Evolutionary conservation across 1,140 invertebrate genomes (phyloP), one percentile per base, ranked within the genome.

Genomic region (Asbolus verrucosus): DNA sequence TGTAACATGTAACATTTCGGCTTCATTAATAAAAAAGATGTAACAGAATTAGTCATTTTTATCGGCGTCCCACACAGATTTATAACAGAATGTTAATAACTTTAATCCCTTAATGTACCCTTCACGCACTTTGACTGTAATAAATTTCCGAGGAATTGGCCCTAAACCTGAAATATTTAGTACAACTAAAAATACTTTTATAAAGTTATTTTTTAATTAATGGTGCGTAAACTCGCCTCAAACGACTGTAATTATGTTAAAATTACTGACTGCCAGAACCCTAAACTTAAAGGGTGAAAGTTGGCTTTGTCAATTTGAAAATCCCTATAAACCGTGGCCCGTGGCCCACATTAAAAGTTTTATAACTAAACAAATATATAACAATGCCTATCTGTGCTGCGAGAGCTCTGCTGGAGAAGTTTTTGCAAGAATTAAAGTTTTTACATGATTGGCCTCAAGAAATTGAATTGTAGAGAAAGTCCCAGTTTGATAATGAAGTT

Each of bases 21-120:
- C 9, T 21, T 21, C 6, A 50, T 21, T 50, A 21, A 41, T 41
- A 41, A n/a, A n/a, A 50, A 50, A 18, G 15, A 50, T 18, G 13
- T 18, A 50, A 24, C 24, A 36, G 33, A 11, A 54, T 54, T 54
- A 54, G 46, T 54, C 46, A 54, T 54, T 54, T 54, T 54, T 54
- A 24, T 54, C 5, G 21, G n/a, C 46, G 2, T 27, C 3, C 11
- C 21, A 11, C 2, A 21, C 46, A 30, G 14, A 24, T 54, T 54
- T 54, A 54, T 54, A 19, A 27, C 46, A 0, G 46, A 54, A 54
- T 54, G 19, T 54, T 54, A 54, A 27, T 54, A 24, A 54, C 19
- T 30, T 54, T 54, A 54, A 54, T 54, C 21, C 46, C 21, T 30
- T 54, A 54, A 54, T 54, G 46, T 54, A 54, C 9, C 21, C 21